Evolutionary conservation across 2,797 vertebrate species (phyloP), one percentile per base, ranked within the genome.

Genomic region (Molossus alvarezi): DNA sequence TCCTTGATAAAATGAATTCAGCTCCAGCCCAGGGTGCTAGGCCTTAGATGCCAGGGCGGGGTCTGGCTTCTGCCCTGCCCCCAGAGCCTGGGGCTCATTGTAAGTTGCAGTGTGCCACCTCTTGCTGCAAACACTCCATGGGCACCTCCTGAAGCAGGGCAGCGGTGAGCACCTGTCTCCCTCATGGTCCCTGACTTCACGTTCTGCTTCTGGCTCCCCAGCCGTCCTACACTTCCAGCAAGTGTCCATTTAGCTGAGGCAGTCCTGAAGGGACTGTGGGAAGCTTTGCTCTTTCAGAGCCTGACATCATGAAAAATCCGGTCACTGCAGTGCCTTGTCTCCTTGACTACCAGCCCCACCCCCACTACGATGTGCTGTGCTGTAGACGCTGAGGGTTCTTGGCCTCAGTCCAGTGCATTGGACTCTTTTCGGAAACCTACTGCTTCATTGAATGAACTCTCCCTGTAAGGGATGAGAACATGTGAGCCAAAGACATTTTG

Each of bases 131-230:
- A 84, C 62, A 69, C 88, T 97, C 97, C 96, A 55, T 84, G 96
- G 96, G 97, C 96, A 97, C 96, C 95, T 95, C 77, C 89, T 88
- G 90, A 97, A 97, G 95, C 96, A 97, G 96, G 98, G 97, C 97
- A 97, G 96, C 95, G 89, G 95, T 37, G 53, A 67, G 57, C 55
- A 14, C 69, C 29, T 20, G 9, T 13, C 25, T 82, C 41, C 33
- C 11, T 64, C 21, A 0, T 17, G 0, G 21, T 12, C 41, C 60
- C 69, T 25, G 80, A 41, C 27, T 90, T 58, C 51, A 41, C 1
- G 17, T 69, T 67, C 29, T 53, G 27, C 67, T 79, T 72, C 79
- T 53, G n/a, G n/a, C 51, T 67, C 41, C 60, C 21, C 27, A 94
- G 55, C 64, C 33, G 5, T 76, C 57, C 48, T 57, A 58, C 12